These are phyloP conservation scores for Callosobruchus maculatus DNA, from an alignment of 2,888 invertebrate genomes.

Conservation along the genomic window DNA sequence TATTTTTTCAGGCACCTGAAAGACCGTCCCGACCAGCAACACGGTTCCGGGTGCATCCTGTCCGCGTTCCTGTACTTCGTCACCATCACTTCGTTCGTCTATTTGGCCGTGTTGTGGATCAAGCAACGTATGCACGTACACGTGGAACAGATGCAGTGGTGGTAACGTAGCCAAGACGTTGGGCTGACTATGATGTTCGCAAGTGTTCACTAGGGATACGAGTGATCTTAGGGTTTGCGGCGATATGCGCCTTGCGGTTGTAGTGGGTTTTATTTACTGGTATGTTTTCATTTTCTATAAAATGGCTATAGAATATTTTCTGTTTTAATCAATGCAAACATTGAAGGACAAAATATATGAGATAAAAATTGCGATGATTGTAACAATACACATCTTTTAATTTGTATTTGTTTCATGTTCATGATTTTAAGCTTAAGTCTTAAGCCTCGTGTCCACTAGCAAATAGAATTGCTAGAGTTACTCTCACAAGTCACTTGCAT, in stretches of 20 bases:
- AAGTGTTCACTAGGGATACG: background rate
- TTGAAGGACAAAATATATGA: too few relatives aligned
- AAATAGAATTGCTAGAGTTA: too few relatives aligned
- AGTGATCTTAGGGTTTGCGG: background rate
- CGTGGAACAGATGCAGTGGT: conserved; percentile 48
- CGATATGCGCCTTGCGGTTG: background rate
- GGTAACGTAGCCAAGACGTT: conserved; percentile 31
- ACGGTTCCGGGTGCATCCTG: conserved; percentile 45
- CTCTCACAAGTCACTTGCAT: too few relatives aligned
- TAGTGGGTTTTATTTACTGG: conserved; percentile 12
- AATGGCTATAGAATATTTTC: too few relatives aligned
- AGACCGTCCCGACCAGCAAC: conserved; percentile 24
- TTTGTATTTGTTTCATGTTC: too few relatives aligned
- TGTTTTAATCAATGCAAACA: too few relatives aligned
- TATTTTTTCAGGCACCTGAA: conserved; percentile 20
- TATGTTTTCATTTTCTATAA: too few relatives aligned
- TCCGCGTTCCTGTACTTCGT: conserved; percentile 48
- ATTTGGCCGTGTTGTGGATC: conserved; percentile 46
- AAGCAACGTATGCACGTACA: conserved; percentile 46
- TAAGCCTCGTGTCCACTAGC: too few relatives aligned
- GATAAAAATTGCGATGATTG: too few relatives aligned
- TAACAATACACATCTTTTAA: too few relatives aligned
- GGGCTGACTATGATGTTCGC: background rate
- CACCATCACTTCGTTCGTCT: conserved; percentile 47
- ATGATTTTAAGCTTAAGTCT: too few relatives aligned